Evolutionary conservation across 2,888 invertebrate species (phyloP).

Genomic region (Bibio marci): DNA sequence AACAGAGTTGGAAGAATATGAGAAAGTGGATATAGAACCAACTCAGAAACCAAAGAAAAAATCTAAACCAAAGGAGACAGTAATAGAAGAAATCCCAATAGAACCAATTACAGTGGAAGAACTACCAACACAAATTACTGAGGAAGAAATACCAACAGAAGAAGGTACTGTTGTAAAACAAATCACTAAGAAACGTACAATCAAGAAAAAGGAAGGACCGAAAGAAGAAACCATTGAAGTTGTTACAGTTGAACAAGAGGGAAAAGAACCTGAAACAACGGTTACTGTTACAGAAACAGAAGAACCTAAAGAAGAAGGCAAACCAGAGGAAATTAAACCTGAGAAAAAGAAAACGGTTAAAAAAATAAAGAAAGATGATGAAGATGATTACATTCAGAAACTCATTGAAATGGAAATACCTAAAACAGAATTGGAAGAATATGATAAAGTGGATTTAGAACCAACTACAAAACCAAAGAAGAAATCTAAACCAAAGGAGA

Average conservation of each 20-base stretch:
- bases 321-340: conserved; percentile 21
- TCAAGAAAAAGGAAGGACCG: conserved; percentile 13
- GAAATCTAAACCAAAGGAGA: conserved; percentile 20
- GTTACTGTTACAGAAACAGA: conserved; percentile 6
- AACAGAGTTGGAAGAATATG: conserved; percentile 7
- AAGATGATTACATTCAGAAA: conserved; percentile 19
- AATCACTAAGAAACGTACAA: conserved; percentile 21
- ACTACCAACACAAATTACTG: conserved; percentile 17
- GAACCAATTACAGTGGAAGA: conserved; percentile 12
- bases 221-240: conserved; percentile 17
- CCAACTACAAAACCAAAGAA: conserved; percentile 16
- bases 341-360: conserved; percentile 15
- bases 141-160: conserved; percentile 14
- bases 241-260: conserved; percentile 21
- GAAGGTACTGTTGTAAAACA: conserved; percentile 17
- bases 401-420: conserved; percentile 25
- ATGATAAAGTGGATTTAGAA: background rate
- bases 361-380: conserved; percentile 14
- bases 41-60: conserved; percentile 13
- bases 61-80: conserved; percentile 10
- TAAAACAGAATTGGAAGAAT: conserved; percentile 7
- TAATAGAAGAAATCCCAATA: conserved; percentile 7
- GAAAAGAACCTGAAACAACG: conserved; percentile 20
- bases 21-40: conserved; percentile 6
- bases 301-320: conserved; percentile 19